Evolutionary conservation across 1,140 invertebrate genomes (phyloP).

Genomic region (Bombus terrestris): DNA sequence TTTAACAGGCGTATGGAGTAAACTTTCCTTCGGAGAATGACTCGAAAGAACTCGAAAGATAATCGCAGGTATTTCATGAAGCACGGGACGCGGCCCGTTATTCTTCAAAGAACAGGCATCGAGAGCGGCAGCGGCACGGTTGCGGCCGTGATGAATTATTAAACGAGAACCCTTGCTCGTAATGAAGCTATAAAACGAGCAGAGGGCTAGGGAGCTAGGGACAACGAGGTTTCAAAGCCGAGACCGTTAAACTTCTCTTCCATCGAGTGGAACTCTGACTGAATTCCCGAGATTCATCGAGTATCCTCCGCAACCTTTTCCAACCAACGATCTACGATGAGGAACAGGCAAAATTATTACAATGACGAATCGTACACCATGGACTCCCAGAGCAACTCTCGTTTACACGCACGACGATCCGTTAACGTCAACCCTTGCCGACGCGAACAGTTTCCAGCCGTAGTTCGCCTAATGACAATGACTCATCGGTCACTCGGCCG

Average conservation of each 20-base stretch:
- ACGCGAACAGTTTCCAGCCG: slow-evolving; percentile 41
- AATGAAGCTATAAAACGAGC: slow-evolving; percentile 74
- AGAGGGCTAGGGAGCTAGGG: slow-evolving; percentile 29
- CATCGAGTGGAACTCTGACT: neutral
- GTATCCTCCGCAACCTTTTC: neutral
- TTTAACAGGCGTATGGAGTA: neutral
- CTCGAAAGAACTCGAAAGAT: neutral
- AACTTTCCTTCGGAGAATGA: slow-evolving; percentile 4
- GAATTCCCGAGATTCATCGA: slow-evolving; percentile 15
- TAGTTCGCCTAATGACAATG: slow-evolving; percentile 60
- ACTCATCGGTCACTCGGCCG: slow-evolving; percentile 59
- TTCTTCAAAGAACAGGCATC: slow-evolving; percentile 50
- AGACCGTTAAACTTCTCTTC: neutral
- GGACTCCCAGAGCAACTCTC: neutral
- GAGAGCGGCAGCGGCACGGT: slow-evolving; percentile 24
- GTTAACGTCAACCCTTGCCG: slow-evolving; percentile 56
- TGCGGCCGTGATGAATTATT: slow-evolving; percentile 72
- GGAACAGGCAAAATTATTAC: slow-evolving; percentile 34
- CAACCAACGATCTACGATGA: too few relatives aligned
- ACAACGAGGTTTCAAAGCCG: neutral
- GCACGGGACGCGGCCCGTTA: slow-evolving; percentile 42
- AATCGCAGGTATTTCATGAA: neutral
- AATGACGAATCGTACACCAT: slow-evolving; percentile 45
- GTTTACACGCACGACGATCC: slow-evolving; percentile 43
- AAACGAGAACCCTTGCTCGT: slow-evolving; percentile 72